A percentile compares a stretch with the other conserved stretches of the same genome.
These are phyloP conservation scores for Caenorhabditis latens DNA, from an alignment of 1,140 invertebrate genomes.

Conservation along the genomic window DNA sequence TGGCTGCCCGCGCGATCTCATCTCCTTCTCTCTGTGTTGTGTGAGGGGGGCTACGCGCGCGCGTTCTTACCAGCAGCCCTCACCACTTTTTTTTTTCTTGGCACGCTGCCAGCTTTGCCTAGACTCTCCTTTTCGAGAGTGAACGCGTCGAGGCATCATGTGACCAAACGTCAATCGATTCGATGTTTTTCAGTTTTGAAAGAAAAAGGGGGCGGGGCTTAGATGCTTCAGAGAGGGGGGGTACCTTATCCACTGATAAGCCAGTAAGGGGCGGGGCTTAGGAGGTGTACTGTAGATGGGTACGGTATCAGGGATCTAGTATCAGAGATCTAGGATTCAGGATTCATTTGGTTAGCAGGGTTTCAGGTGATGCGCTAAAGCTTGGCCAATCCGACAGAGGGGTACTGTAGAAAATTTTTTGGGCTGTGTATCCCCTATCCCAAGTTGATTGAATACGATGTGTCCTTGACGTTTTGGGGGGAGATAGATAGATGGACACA, in stretches of 20 bases:
- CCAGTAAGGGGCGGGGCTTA: constrained; percentile 2
- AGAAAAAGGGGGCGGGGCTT: neutral
- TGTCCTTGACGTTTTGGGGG: constrained; percentile 2
- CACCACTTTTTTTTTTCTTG: constrained; percentile 33
- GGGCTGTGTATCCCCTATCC: neutral
- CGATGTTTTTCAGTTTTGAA: neutral
- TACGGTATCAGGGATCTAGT: neutral
- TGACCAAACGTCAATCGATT: neutral
- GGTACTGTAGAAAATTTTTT: too few relatives aligned
- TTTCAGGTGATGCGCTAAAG: neutral
- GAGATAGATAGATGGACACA: neutral
- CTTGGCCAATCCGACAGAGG: neutral
- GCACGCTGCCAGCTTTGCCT: constrained; percentile 14
- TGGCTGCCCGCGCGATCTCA: neutral
- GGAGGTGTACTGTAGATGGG: too few relatives aligned
- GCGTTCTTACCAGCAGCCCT: neutral
- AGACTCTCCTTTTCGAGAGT: neutral
- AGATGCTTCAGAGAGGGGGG: neutral
- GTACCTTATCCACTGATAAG: neutral
- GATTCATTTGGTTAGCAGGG: neutral
- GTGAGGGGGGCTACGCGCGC: too few relatives aligned
- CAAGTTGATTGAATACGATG: constrained; percentile 6
- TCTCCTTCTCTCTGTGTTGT: neutral
- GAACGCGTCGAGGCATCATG: neutral
- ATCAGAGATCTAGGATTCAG: neutral